phyloP scores from a whole-genome alignment of 2,888 invertebrate species.

The Meteorus colon region DNA sequence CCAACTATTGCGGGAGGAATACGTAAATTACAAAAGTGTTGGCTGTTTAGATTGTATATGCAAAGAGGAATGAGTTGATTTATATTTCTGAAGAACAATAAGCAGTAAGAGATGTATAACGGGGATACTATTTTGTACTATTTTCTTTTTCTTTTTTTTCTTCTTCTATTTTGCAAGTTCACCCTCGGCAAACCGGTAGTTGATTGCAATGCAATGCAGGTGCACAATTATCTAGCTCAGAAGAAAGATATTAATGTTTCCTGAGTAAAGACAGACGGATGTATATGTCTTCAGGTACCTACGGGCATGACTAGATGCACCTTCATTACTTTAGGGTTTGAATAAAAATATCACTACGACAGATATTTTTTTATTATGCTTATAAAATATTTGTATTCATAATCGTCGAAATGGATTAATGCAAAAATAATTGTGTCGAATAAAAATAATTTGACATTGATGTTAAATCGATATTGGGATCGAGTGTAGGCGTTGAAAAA shows the following conservation, averaged over 20 bases:
- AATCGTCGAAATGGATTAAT: neutral
- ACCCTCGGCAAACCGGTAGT: constrained; percentile 9
- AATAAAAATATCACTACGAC: neutral
- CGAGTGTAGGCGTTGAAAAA: constrained; percentile 23
- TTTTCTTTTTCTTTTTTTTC: neutral
- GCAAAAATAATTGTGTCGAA: constrained; percentile 8
- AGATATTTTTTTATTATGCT: neutral
- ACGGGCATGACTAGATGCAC: constrained; percentile 23
- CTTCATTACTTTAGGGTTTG: neutral
- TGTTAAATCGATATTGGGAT: neutral
- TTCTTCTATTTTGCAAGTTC: constrained; percentile 9
- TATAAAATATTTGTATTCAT: constrained; percentile 9
- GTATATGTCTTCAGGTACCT: neutral
- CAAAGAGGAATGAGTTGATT: constrained; percentile 2
- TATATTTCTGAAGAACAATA: neutral
- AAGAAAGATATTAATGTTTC: constrained; percentile 45
- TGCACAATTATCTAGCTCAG: constrained; percentile 15
- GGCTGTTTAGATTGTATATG: neutral
- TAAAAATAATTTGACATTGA: constrained; percentile 36
- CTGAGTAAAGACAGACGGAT: constrained; percentile 34
- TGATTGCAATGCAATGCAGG: constrained; percentile 17
- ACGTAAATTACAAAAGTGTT: constrained; percentile 30
- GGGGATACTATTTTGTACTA: neutral
- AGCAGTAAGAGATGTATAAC: constrained; percentile 14
- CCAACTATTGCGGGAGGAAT: neutral